Percentiles rank a stretch among this genome's conserved stretches.
These are phyloP conservation scores for Caenorhabditis wallacei DNA, from an alignment of 2,888 invertebrate genomes.

Conservation along the genomic window DNA sequence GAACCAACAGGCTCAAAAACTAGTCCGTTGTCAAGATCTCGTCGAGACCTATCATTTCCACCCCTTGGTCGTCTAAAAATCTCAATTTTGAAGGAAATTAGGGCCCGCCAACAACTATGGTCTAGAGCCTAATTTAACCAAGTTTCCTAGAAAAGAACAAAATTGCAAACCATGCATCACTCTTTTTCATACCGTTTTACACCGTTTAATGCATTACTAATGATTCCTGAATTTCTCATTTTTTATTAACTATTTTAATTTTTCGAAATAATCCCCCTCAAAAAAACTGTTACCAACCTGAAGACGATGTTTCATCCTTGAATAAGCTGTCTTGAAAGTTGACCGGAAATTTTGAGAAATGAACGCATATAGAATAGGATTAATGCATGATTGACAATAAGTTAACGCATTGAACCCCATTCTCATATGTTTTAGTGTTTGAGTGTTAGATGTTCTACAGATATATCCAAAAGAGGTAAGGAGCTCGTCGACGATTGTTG, in stretches of 20 bases:
- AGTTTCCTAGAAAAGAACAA: background rate
- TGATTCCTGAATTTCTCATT: conserved; percentile 39
- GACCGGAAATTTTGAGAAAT: conserved; percentile 86
- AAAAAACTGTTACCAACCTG: conserved; percentile 72
- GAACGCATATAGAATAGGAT: conserved; percentile 89
- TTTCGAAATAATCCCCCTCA: too few relatives aligned
- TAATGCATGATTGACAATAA: conserved; percentile 89
- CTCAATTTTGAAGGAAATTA: too few relatives aligned
- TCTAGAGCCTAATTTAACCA: too few relatives aligned
- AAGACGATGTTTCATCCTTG: conserved; percentile 74
- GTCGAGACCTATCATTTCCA: too few relatives aligned
- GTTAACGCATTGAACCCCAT: conserved; percentile 86
- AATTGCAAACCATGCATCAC: conserved; percentile 18
- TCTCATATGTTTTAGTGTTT: conserved; percentile 86
- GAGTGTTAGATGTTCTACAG: conserved; percentile 84
- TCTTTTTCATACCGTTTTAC: conserved; percentile 12
- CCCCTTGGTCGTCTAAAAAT: too few relatives aligned
- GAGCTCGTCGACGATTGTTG: conserved; percentile 86
- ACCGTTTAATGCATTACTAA: conserved; percentile 33
- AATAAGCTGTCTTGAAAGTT: conserved; percentile 78
- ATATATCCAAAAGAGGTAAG: conserved; percentile 87
- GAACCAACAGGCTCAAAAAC: too few relatives aligned
- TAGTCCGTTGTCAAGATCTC: too few relatives aligned
- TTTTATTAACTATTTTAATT: background rate
- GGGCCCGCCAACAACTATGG: too few relatives aligned